A percentile compares a stretch with the other conserved stretches of the same genome.
These are phyloP conservation scores for Thamnaconus septentrionalis DNA, from an alignment of 2,113 vertebrate genomes.

Conservation along the genomic window DNA sequence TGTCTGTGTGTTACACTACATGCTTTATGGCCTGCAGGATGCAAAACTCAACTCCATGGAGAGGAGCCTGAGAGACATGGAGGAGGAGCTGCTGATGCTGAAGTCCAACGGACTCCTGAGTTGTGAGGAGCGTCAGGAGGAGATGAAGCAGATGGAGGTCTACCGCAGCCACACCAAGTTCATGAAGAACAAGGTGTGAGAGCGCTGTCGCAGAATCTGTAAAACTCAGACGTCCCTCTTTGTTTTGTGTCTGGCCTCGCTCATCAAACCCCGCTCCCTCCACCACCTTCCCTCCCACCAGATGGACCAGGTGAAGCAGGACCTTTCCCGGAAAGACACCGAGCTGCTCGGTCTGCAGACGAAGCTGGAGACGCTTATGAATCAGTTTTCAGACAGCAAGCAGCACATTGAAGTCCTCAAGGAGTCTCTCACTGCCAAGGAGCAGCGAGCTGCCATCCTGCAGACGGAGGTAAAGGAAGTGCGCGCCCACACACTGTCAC, in stretches of 20 bases:
- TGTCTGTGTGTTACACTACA: neutral
- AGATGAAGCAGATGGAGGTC: slow-evolving; percentile 99
- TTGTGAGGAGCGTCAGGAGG: slow-evolving; percentile 96
- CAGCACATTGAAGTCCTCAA: slow-evolving; percentile 98
- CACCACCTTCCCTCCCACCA: slow-evolving; percentile 46
- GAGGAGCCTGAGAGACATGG: slow-evolving; percentile 90
- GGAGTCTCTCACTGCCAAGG: slow-evolving; percentile 96
- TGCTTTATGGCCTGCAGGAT: slow-evolving; percentile 76
- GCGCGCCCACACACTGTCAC: neutral
- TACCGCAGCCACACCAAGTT: slow-evolving; percentile 98
- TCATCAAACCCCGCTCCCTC: neutral
- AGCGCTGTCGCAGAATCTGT: neutral
- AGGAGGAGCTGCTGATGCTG: slow-evolving; percentile 96
- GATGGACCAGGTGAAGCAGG: slow-evolving; percentile 98
- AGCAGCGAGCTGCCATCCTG: slow-evolving; percentile 94
- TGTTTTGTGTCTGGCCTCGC: no score
- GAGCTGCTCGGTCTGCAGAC: slow-evolving; percentile 95
- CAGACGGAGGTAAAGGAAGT: slow-evolving; percentile 88
- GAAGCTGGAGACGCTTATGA: slow-evolving; percentile 94
- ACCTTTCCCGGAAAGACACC: slow-evolving; percentile 94
- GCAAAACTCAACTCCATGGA: slow-evolving; percentile 97
- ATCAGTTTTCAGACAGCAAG: slow-evolving; percentile 98
- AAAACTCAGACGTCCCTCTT: neutral
- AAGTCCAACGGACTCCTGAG: slow-evolving; percentile 95
- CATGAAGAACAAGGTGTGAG: slow-evolving; percentile 97